Percentiles rank a stretch among this genome's conserved stretches.
phyloP scores from a whole-genome alignment of 2,888 invertebrate species.

The Clunio marinus region DNA sequence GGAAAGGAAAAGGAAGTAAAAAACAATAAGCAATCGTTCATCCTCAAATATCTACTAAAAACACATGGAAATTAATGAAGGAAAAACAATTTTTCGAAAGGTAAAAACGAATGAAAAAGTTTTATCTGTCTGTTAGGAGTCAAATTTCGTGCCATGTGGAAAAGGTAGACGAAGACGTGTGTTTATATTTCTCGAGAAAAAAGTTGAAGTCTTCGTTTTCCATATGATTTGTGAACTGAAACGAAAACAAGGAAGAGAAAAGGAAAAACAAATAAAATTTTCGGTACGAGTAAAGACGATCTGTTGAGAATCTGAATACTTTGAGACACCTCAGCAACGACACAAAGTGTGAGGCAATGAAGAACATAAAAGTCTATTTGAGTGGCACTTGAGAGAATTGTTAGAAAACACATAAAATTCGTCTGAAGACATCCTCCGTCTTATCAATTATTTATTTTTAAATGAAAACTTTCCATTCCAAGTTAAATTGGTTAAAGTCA shows the following conservation, averaged over 20 bases:
- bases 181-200: neutral
- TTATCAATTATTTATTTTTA: constrained; percentile 28
- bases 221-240: neutral
- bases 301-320: neutral
- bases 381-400: constrained; percentile 28
- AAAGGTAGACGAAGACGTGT: neutral
- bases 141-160: constrained; percentile 11
- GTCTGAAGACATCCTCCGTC: constrained; percentile 7
- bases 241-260: no score
- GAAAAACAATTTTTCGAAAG: neutral
- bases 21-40: no score
- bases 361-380: neutral
- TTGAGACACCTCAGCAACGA: neutral
- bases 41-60: no score
- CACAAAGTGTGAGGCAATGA: neutral
- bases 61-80: neutral
- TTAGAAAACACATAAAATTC: constrained; percentile 15
- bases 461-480: neutral
- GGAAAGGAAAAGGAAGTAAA: neutral
- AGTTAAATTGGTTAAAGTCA: neutral
- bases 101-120: constrained; percentile 12
- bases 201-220: neutral
- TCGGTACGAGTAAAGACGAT: neutral
- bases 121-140: constrained; percentile 34
- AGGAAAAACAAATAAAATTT: constrained; percentile 6